Percentiles rank a stretch among this genome's conserved stretches.
Conservation (phyloP, 2,797 vertebrate genomes). For the Miichthys miiuy region DNA sequence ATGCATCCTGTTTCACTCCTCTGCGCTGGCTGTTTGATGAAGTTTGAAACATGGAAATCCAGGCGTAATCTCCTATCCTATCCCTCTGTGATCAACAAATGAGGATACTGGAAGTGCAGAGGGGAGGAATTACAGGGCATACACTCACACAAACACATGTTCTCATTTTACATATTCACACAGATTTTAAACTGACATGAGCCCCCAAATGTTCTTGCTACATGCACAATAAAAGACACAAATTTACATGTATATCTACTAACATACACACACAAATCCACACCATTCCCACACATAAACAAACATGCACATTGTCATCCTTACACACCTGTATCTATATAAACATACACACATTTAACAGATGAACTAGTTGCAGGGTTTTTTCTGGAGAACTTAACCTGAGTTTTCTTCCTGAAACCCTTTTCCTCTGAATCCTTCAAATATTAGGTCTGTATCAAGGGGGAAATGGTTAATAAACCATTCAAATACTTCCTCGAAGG, state of each 20-base stretch:
- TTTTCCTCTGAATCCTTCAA: conserved; percentile 41
- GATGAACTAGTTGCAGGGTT: conserved; percentile 10
- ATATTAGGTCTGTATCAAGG: conserved; percentile 43
- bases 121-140: conserved; percentile 35
- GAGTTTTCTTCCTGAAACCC: conserved; percentile 62
- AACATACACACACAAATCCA: conserved; percentile 16
- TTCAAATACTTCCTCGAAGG: conserved; percentile 51
- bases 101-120: conserved; percentile 64
- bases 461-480: conserved; percentile 39
- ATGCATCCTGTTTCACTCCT: conserved; percentile 58
- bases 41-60: conserved; percentile 84
- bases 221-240: conserved; percentile 12
- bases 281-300: conserved; percentile 16
- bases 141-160: conserved; percentile 20
- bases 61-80: conserved; percentile 71
- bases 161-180: conserved; percentile 32
- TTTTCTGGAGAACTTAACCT: conserved; percentile 42
- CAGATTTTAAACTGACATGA: conserved; percentile 50
- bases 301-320: conserved; percentile 26
- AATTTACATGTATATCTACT: conserved; percentile 1
- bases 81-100: conserved; percentile 77
- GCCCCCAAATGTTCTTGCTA: conserved; percentile 26
- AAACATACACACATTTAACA: conserved; percentile 26
- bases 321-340: conserved; percentile 33
- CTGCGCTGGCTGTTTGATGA: conserved; percentile 71